phyloP scores from a whole-genome alignment of 2,113 vertebrate species.

The Tachysurus vachellii region DNA sequence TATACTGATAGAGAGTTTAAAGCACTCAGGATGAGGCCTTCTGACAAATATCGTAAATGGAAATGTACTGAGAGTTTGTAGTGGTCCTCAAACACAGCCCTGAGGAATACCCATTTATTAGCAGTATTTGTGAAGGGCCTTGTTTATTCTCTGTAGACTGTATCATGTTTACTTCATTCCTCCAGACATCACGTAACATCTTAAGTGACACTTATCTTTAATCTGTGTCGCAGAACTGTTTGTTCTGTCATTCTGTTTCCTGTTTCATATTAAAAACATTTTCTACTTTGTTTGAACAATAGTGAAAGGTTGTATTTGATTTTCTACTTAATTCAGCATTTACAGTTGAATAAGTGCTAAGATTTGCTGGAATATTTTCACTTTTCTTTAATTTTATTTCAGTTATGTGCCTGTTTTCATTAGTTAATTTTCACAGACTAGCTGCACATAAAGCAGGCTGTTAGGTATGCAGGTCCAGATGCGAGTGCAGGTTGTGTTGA shows the following conservation, averaged over 20 bases:
- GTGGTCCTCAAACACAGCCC: neutral
- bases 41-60: too few species aligned
- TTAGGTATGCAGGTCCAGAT: too few species aligned
- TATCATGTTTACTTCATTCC: neutral
- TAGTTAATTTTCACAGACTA: neutral
- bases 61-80: neutral
- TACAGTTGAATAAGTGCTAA: neutral
- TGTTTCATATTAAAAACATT: neutral
- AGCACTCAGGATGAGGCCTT: too few species aligned
- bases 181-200: neutral
- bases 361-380: neutral
- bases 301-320: neutral
- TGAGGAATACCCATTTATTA: neutral
- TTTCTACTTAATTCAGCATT: neutral
- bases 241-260: neutral
- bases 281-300: neutral
- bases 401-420: neutral
- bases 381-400: neutral
- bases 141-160: neutral
- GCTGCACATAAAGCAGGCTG: neutral
- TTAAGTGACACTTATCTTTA: neutral
- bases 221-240: neutral
- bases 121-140: neutral
- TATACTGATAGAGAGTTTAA: neutral
- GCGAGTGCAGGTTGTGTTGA: too few species aligned